Conservation (phyloP, 2,888 invertebrate species). For the Protophormia terraenovae region DNA sequence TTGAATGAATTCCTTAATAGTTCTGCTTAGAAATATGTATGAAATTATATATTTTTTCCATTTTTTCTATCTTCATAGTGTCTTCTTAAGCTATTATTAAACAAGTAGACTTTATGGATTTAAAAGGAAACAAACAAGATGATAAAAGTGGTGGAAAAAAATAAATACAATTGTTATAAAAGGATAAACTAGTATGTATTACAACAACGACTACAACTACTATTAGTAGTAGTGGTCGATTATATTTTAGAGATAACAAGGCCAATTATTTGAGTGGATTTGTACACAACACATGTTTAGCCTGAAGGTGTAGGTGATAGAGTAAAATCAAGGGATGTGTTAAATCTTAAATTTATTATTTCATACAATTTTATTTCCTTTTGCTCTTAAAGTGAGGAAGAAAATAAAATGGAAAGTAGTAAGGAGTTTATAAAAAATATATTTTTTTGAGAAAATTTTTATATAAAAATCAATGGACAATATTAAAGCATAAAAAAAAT, state of each 20-base stretch:
- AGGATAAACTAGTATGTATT: slow-evolving; percentile 43
- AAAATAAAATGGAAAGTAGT: too few relatives aligned
- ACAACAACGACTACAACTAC: too few relatives aligned
- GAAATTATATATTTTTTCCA: too few relatives aligned
- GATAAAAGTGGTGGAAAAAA: not conserved
- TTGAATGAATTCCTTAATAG: not conserved
- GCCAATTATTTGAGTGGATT: slow-evolving; percentile 41
- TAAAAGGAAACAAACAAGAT: slow-evolving; percentile 34
- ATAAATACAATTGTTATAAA: slow-evolving; percentile 33
- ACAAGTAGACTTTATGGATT: slow-evolving; percentile 35
- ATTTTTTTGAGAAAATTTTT: too few relatives aligned
- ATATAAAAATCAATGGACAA: too few relatives aligned
- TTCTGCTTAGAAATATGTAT: not conserved
- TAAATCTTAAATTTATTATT: too few relatives aligned
- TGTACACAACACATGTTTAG: not conserved
- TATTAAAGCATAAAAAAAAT: too few relatives aligned
- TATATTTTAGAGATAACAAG: slow-evolving; percentile 55
- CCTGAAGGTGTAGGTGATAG: not conserved
- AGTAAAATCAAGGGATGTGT: too few relatives aligned
- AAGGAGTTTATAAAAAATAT: too few relatives aligned
- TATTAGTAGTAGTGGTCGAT: slow-evolving; percentile 62
- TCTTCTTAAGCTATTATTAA: slow-evolving; percentile 4
- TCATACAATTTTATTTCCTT: too few relatives aligned
- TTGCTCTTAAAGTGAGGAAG: too few relatives aligned
- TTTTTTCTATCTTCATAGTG: not conserved